Evolutionary conservation across 2,797 vertebrate species (phyloP).

Genomic region (Fratercula arctica): DNA sequence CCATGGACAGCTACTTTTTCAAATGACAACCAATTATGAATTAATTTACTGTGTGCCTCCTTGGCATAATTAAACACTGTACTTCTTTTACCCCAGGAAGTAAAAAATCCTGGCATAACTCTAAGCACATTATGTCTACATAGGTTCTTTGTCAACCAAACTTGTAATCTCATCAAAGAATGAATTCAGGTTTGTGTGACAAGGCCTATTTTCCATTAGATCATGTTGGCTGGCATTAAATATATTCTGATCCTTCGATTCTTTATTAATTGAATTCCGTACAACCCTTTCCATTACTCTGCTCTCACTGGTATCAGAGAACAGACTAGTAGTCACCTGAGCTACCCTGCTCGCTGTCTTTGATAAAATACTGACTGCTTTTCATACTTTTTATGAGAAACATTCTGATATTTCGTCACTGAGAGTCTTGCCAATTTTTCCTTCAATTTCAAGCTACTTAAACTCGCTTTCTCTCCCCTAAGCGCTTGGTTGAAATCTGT

Average conservation of each 20-base stretch:
- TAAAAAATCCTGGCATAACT: background rate
- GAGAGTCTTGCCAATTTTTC: background rate
- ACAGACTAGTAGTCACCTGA: background rate
- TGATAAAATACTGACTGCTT: background rate
- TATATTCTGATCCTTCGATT: background rate
- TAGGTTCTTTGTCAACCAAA: conserved; percentile 1
- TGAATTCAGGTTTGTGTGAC: background rate
- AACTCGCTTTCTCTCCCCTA: background rate
- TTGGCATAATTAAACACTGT: background rate
- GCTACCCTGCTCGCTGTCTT: background rate
- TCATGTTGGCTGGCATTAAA: background rate
- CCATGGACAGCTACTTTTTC: background rate
- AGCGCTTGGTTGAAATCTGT: background rate
- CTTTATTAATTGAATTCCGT: background rate
- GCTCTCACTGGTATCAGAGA: background rate
- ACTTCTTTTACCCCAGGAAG: background rate
- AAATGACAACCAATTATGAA: background rate
- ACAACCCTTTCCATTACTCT: background rate
- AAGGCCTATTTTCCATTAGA: background rate
- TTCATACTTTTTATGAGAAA: conserved; percentile 2
- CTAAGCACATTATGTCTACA: background rate
- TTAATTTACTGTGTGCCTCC: background rate
- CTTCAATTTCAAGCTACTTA: conserved; percentile 8
- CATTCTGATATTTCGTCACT: background rate
- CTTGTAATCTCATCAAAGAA: background rate